A percentile compares a stretch with the other conserved stretches of the same genome.
phyloP scores from a whole-genome alignment of 2,113 vertebrate species.

The Bombycilla garrulus region DNA sequence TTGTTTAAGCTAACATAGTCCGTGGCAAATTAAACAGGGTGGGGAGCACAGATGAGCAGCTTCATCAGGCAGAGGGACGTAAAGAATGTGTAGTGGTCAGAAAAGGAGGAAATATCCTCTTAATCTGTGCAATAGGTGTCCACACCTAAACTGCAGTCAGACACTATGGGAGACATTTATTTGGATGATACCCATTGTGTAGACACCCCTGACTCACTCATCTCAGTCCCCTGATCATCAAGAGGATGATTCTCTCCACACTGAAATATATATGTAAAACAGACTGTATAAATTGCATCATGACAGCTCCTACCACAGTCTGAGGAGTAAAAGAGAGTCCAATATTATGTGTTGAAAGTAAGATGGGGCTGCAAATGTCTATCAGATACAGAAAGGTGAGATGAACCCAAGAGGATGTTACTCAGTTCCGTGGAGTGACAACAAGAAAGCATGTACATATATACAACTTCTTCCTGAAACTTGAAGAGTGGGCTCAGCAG shows the following conservation, averaged over 20 bases:
- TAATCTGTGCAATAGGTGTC: neutral
- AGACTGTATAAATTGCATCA: neutral
- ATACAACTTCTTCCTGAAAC: neutral
- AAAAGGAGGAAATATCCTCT: neutral
- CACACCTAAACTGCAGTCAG: neutral
- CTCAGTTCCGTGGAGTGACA: neutral
- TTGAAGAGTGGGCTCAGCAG: neutral
- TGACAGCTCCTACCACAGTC: neutral
- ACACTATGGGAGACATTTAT: neutral
- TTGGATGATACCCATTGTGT: neutral
- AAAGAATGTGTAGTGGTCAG: neutral
- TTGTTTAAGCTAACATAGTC: neutral
- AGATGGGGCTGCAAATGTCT: neutral
- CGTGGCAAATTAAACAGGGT: neutral
- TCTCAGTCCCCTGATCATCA: neutral
- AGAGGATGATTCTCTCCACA: neutral
- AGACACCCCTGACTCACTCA: neutral
- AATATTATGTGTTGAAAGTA: neutral
- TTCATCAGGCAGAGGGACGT: fast-evolving
- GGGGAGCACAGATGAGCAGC: neutral
- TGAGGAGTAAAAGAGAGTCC: neutral
- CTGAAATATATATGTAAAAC: neutral
- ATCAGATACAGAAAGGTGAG: neutral
- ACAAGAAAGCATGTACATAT: neutral
- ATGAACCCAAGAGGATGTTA: neutral